Conservation (phyloP, 2,113 vertebrate genomes). For the Calcarius ornatus region DNA sequence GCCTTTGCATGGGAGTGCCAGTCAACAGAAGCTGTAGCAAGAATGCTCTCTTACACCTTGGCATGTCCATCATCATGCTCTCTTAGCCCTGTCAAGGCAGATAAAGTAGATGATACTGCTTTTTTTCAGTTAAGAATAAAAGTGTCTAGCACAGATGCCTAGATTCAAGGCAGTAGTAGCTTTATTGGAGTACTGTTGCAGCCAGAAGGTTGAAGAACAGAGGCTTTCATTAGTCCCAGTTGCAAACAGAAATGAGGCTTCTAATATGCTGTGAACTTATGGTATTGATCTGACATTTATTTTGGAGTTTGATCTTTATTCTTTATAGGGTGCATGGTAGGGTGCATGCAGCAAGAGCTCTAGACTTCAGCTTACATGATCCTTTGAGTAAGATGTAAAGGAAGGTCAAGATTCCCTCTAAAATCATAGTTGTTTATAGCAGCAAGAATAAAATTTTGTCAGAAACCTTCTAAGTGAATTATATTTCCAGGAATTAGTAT, state of each 20-base stretch:
- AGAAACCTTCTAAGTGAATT: background rate
- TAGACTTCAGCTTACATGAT: background rate
- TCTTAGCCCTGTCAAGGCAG: background rate
- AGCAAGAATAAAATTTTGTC: background rate
- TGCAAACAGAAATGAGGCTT: background rate
- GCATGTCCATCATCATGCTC: background rate
- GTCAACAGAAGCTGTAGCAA: background rate
- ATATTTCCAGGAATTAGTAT: background rate
- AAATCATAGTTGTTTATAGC: background rate
- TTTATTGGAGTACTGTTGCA: background rate
- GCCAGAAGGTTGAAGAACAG: background rate
- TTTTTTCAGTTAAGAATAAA: background rate
- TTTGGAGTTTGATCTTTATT: background rate
- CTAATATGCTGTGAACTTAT: background rate
- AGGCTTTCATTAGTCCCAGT: background rate
- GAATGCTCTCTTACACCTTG: background rate
- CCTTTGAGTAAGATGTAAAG: background rate
- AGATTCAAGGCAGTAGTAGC: background rate
- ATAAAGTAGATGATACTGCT: background rate
- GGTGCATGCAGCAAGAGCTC: background rate
- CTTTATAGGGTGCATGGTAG: background rate
- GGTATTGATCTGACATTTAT: background rate
- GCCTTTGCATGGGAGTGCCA: background rate
- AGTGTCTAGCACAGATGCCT: background rate
- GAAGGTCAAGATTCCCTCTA: background rate